Percentiles rank a stretch among this genome's conserved stretches.
These are phyloP conservation scores for Lepidurus couesii DNA, from an alignment of 1,140 invertebrate genomes.

Conservation along the genomic window DNA sequence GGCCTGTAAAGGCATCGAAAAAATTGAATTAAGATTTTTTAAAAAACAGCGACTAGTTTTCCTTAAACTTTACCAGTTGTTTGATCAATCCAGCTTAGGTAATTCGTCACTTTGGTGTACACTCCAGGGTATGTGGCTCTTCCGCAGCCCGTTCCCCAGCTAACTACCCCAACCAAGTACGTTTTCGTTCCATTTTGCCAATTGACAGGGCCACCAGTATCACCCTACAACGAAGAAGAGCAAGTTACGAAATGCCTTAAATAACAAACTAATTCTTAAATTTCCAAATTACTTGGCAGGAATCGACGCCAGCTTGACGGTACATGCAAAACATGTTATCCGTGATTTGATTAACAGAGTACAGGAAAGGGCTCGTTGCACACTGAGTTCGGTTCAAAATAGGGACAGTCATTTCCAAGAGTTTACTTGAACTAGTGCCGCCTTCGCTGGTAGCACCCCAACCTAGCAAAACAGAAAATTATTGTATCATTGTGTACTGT, in stretches of 20 bases:
- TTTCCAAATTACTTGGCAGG: constrained; percentile 25
- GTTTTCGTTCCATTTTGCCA: constrained; percentile 3
- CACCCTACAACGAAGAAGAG: constrained; percentile 8
- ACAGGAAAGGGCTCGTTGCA: not conserved
- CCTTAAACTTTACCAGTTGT: not conserved
- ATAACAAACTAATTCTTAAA: not conserved
- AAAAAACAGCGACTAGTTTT: no score
- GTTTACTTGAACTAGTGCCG: not conserved
- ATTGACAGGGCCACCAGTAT: constrained; percentile 27
- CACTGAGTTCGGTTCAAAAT: constrained; percentile 28
- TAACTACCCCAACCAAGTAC: not conserved
- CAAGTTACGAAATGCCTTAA: not conserved
- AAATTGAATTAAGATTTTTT: no score
- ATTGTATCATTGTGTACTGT: not conserved
- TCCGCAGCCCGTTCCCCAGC: constrained; percentile 53
- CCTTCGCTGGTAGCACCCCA: constrained; percentile 20
- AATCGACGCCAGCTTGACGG: not conserved
- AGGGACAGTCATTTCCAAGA: constrained; percentile 26
- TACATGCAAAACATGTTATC: constrained; percentile 33
- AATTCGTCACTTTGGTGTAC: constrained; percentile 50
- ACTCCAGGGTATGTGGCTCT: constrained; percentile 49
- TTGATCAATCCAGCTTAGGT: constrained; percentile 41
- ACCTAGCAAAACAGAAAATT: not conserved
- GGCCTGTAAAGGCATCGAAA: no score
- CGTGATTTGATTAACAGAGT: constrained; percentile 31